Evolutionary conservation across 2,888 invertebrate species (phyloP), one percentile per base, ranked within the genome.

Genomic region (Drosophila sordidapex): DNA sequence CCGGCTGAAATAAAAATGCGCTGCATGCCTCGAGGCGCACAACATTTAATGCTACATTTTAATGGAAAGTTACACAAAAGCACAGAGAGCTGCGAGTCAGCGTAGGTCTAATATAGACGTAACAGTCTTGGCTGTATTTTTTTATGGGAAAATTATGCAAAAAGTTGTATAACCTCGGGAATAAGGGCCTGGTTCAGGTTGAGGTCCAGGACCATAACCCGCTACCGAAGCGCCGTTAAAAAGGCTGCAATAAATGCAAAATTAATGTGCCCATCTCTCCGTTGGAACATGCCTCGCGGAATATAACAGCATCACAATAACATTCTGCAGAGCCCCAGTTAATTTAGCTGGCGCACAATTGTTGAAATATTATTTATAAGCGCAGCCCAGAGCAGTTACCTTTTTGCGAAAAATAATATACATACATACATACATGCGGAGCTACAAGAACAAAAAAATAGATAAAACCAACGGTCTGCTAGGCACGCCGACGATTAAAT

Each of bases 301-400:
- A 67, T 48, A 67, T 65, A 53, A 35, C 54, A 51, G 33, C 43
- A 64, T 65, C 82, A 65, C 59, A 58, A 68, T 78, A 48, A 54
- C 54, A 68, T 57, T 61, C 40, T 51, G 59, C 56, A 52, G 21
- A 11, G 64, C 33, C 56, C 54, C 64, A 69, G 62, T 63, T 76
- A 56, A 76, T 72, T 79, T 72, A 56, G 72, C 40, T 52, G 43
- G n/a, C 74, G 70, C 87, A 87, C 89, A 90, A 89, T 89, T 89
- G 84, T 87, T 87, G 67, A 82, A 83, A 83, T 90, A 90, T 87
- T 90, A 90, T 90, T 87, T 90, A 83, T 89, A 83, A 89, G 84
- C 67, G 7, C 74, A 51, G 31, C 48, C 70, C 56, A n/a, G 40
- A 25, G 54, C 72, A 35, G 46, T n/a, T 58, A 54, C 58, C 49